Percentiles rank a stretch among this genome's conserved stretches.
Conservation (phyloP, 2,797 vertebrate genomes). For the Cetoscarus ocellatus region DNA sequence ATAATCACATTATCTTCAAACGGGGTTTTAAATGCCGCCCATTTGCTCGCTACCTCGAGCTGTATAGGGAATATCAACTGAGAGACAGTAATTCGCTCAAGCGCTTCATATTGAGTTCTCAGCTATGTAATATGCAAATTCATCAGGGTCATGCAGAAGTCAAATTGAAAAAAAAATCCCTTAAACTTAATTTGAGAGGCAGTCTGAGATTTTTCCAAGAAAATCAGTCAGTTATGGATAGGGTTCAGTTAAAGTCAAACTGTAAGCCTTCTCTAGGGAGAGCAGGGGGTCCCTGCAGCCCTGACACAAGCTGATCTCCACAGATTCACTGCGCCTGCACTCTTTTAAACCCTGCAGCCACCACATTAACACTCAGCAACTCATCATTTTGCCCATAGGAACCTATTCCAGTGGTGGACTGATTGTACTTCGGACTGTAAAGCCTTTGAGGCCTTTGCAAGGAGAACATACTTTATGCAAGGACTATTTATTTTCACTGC, state of each 20-base stretch:
- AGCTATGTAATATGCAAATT: conserved; percentile 86
- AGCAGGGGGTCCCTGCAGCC: conserved; percentile 60
- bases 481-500: conserved; percentile 27
- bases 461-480: conserved; percentile 46
- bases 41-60: conserved; percentile 76
- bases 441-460: conserved; percentile 31
- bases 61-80: conserved; percentile 79
- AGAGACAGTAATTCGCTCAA: conserved; percentile 82
- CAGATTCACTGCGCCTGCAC: conserved; percentile 60
- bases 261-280: conserved; percentile 57
- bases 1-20: conserved; percentile 87
- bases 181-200: conserved; percentile 80
- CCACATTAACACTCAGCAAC: conserved; percentile 66
- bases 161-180: conserved; percentile 71
- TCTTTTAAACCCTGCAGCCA: conserved; percentile 62
- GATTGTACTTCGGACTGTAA: conserved; percentile 61
- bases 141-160: conserved; percentile 82
- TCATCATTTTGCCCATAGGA: conserved; percentile 45
- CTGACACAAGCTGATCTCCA: conserved; percentile 73
- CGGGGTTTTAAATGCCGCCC: conserved; percentile 79
- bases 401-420: conserved; percentile 24
- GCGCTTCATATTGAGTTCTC: conserved; percentile 84
- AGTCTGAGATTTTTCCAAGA: conserved; percentile 73
- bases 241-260: conserved; percentile 74
- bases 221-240: conserved; percentile 75